Evolutionary conservation across 2,888 invertebrate species (phyloP), one percentile per base, ranked within the genome.

Genomic region (Mesorhabditis belari): DNA sequence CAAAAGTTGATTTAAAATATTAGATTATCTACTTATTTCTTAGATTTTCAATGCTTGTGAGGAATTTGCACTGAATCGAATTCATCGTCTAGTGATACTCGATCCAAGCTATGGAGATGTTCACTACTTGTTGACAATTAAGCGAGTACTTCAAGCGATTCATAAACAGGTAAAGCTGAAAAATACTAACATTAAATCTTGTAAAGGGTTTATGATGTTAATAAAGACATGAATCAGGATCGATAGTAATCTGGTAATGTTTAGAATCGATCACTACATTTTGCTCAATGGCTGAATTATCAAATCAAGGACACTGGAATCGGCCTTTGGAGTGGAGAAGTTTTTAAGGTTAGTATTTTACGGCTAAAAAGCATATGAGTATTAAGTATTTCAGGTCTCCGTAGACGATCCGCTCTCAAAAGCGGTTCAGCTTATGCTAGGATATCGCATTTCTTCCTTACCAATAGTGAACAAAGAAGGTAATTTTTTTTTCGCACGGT

Each of bases 271-370:
- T 70, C 70, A 6, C 66, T 73, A 6, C 71, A 69, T 54, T 73
- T 71, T 24, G 73, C 71, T n/a, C 69, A 69, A 58, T 73, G 73
- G 73, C 64, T 73, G 19, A 61, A 62, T 3, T 61, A 61, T 51
- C 60, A 67, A 17, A 69, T 73, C 53, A 60, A 56, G 44, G 54
- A 65, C 53, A 64, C 66, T 3, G 56, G 57, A 3, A 66, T 71
- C 29, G 73, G 73, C n/a, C 67, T 65, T 2, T 73, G 71, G 71
- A 58, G 62, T 9, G 19, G 57, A 12, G 23, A 23, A n/a, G 56
- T 73, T 3, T 52, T 58, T 2, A 56, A 56, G 25, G 60, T 70
- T 52, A 17, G 21, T 9, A n/a, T 9, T 9, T 17, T 52, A 19
- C 12, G 9, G 52, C 19, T 9, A 52, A 12, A 17, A 21, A 17